Evolutionary conservation across 2,113 vertebrate species (phyloP), one percentile per base, ranked within the genome.

Genomic region (Myiozetetes cayanensis): DNA sequence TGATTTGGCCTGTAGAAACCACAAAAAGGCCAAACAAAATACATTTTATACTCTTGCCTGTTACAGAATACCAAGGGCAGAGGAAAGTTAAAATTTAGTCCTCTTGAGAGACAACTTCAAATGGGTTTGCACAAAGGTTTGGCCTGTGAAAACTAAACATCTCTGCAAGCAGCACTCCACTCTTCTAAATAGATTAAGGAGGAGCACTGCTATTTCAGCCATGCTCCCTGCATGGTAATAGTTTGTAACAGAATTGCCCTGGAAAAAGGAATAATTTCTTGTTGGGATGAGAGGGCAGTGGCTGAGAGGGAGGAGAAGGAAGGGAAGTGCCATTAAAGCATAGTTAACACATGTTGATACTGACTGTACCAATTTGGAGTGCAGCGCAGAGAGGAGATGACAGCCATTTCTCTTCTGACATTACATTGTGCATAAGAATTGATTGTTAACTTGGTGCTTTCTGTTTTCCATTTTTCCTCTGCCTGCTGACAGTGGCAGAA

Each of bases 401-500:
- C 44, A 86, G 58, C n/a, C 35, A 85, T 46, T 74, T 75, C 20
- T 84, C 66, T 86, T 91, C 67, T 65, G 56, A 50, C 52, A 37
- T 21, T 76, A 46, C 43, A 46, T 14, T 22, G 28, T n/a, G 10
- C 2, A 0, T 39, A 85, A 62, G 9, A 43, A 89, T 5, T 37
- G 25, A 44, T 53, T 27, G n/a, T 76, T 77, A 88, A 66, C 35
- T 75, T 31, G 3, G 37, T 67, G 59, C 35, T 58, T 84, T 78
- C 47, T 65, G 59, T 76, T 91, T 87, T 74, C 70, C 39, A 2
- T 50, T 94, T 68, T 35, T 76, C n/a, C 31, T 86, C 80, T 84
- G n/a, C 25, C n/a, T 68, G 49, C 79, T 77, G 63, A 87, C 75
- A 76, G 87, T 67, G 44, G 75, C 93, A 98, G 97, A 97, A 98